phyloP scores from a whole-genome alignment of 2,113 vertebrate species.

The Mustelus asterias region DNA sequence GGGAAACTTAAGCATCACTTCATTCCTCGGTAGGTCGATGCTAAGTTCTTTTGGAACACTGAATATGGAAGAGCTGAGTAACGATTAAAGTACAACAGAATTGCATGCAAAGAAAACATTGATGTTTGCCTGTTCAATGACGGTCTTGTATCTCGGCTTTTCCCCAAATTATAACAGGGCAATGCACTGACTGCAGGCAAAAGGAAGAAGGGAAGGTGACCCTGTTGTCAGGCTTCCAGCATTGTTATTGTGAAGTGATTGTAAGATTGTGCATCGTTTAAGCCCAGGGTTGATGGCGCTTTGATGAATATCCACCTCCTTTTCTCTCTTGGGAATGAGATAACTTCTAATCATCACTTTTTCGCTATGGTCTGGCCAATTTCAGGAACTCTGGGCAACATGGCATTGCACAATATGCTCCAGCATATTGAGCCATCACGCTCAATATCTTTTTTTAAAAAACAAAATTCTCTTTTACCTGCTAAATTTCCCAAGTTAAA shows the following conservation, averaged over 20 bases:
- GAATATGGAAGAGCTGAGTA: neutral
- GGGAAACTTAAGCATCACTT: conserved; percentile 43
- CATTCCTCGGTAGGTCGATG: neutral
- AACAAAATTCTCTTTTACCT: neutral
- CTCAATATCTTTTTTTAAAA: neutral
- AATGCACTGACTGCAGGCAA: too few species aligned
- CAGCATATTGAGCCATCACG: neutral
- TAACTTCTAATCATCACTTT: neutral
- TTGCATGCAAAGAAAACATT: neutral
- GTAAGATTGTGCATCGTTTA: neutral
- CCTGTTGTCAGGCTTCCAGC: neutral
- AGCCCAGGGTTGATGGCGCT: neutral
- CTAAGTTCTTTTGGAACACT: neutral
- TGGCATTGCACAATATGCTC: neutral
- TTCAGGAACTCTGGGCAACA: neutral
- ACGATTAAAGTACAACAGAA: neutral
- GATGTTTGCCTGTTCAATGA: too few species aligned
- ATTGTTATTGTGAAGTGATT: neutral
- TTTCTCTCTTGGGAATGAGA: neutral
- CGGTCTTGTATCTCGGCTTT: neutral
- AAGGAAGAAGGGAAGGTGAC: neutral
- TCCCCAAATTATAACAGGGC: neutral
- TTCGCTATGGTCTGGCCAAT: neutral
- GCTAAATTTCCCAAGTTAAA: neutral
- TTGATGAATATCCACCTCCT: neutral